Conservation (phyloP, 64 coral and sea anemone genomes). For the Montipora foliosa region DNA sequence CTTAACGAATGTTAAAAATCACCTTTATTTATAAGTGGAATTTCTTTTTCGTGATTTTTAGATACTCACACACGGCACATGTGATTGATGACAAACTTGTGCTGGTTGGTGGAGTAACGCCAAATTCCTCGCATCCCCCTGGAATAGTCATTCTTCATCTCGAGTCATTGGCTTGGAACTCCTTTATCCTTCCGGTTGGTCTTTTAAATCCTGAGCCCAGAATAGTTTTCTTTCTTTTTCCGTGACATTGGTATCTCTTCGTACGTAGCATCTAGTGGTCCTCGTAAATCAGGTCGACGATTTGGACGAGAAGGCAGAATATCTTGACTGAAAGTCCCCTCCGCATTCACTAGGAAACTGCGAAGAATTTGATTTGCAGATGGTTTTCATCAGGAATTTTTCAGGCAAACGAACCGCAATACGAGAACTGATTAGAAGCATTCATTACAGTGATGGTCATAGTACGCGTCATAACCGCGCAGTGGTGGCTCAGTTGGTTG, state of each 20-base stretch:
- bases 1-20: too few relatives aligned
- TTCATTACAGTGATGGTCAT: too few relatives aligned
- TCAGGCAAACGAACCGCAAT: too few relatives aligned
- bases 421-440: too few relatives aligned
- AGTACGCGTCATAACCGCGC: too few relatives aligned
- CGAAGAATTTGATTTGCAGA: not conserved
- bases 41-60: slow-evolving; percentile 6
- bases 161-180: slow-evolving; percentile 67
- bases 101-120: slow-evolving; percentile 77
- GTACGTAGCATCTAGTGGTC: too few relatives aligned
- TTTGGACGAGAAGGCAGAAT: too few relatives aligned
- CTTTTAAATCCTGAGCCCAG: not conserved
- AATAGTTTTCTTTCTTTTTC: not conserved
- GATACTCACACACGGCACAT: slow-evolving; percentile 86
- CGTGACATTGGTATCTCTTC: too few relatives aligned
- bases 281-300: too few relatives aligned
- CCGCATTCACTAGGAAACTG: not conserved
- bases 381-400: too few relatives aligned
- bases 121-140: slow-evolving; percentile 46
- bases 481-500: too few relatives aligned
- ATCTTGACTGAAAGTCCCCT: too few relatives aligned
- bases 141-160: slow-evolving; percentile 63
- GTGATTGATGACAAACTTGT: slow-evolving; percentile 70
- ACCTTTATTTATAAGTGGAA: not conserved
- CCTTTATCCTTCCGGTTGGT: slow-evolving; percentile 77